Conservation (phyloP, 2,888 invertebrate genomes). For the Melanargia galathea region DNA sequence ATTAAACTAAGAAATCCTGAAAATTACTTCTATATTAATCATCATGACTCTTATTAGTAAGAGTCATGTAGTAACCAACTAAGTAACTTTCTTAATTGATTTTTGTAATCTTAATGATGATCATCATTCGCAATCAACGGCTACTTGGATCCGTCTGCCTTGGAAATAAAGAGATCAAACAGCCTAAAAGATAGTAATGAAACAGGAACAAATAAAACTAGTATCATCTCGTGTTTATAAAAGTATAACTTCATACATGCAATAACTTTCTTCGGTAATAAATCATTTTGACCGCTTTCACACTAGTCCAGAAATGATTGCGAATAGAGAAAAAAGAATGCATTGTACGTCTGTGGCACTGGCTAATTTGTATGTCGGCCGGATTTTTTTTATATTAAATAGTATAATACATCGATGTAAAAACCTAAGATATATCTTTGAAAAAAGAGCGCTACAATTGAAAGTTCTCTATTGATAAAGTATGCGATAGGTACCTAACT, state of each 20-base stretch:
- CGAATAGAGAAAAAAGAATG: slow-evolving; percentile 29
- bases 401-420: background rate
- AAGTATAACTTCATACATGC: slow-evolving; percentile 9
- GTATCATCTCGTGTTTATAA: background rate
- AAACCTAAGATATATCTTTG: background rate
- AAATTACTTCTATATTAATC: too few species aligned
- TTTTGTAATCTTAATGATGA: too few species aligned
- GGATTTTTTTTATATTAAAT: slow-evolving; percentile 26
- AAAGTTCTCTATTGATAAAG: too few species aligned
- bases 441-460: too few species aligned
- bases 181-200: too few species aligned
- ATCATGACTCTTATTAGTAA: too few species aligned
- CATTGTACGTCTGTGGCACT: slow-evolving; percentile 17
- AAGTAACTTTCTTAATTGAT: too few species aligned
- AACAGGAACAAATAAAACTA: background rate
- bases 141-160: too few species aligned
- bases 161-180: too few species aligned
- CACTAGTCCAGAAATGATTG: slow-evolving; percentile 27
- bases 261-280: slow-evolving; percentile 33
- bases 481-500: background rate
- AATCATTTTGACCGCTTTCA: slow-evolving; percentile 31
- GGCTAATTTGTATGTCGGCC: slow-evolving; percentile 40
- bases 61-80: too few species aligned
- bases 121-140: too few species aligned
- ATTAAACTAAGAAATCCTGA: too few species aligned